Evolutionary conservation across 2,113 vertebrate species (phyloP).

Genomic region (Rhabdomys dilectus): DNA sequence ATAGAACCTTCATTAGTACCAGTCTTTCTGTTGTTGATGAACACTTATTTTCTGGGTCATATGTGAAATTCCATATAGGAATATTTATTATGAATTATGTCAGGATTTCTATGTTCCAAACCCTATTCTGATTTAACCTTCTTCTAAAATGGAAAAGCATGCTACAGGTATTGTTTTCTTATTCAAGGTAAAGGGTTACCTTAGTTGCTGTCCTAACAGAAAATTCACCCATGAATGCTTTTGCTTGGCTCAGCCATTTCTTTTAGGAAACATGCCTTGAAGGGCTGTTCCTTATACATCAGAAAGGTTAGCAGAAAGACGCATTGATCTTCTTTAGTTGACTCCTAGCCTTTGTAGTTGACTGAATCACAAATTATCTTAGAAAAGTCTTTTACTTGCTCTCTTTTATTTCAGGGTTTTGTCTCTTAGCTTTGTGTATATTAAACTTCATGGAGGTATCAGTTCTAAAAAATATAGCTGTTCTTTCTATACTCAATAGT

Average conservation of each 20-base stretch:
- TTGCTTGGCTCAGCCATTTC: not conserved
- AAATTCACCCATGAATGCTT: constrained; percentile 31
- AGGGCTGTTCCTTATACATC: not conserved
- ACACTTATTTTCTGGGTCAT: not conserved
- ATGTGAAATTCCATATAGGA: not conserved
- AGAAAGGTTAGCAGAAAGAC: not conserved
- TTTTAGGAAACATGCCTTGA: not conserved
- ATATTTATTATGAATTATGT: constrained; percentile 39
- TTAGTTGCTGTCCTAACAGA: not conserved
- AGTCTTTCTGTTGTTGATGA: not conserved
- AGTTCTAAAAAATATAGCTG: constrained; percentile 16
- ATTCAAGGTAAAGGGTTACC: not conserved
- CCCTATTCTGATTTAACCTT: not conserved
- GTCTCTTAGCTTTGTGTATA: not conserved
- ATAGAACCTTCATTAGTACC: not conserved
- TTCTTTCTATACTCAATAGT: not conserved
- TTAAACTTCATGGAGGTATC: constrained; percentile 46
- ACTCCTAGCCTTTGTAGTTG: not conserved
- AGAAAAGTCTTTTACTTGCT: not conserved
- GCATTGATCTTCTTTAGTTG: not conserved
- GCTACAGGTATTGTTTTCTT: not conserved
- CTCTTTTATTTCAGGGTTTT: constrained; percentile 36
- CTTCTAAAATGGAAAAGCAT: not conserved
- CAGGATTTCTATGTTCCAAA: constrained; percentile 2
- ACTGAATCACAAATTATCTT: constrained; percentile 4